Conservation (phyloP, 2,113 vertebrate species). For the Regulus satrapa region DNA sequence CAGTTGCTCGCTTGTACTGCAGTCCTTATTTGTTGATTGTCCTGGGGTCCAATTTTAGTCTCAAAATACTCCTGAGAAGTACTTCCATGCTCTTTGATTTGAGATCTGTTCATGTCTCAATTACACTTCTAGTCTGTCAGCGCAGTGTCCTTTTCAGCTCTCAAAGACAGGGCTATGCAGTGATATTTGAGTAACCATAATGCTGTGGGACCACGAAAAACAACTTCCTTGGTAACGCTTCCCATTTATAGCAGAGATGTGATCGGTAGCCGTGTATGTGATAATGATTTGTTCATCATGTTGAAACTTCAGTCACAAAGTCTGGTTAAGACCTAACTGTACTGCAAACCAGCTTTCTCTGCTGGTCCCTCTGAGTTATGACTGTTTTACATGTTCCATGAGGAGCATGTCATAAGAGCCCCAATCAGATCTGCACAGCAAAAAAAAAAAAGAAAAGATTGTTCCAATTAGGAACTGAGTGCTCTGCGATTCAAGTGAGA, state of each 20-base stretch:
- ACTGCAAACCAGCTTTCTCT: not conserved
- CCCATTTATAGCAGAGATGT: not conserved
- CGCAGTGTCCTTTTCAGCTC: not conserved
- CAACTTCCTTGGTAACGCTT: not conserved
- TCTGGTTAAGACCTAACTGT: not conserved
- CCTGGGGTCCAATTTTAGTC: not conserved
- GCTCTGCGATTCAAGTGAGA: not conserved
- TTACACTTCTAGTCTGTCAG: not conserved
- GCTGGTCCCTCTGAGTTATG: not conserved
- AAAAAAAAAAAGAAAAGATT: too few relatives aligned
- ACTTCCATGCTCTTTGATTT: not conserved
- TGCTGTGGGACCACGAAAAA: not conserved
- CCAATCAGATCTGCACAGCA: not conserved
- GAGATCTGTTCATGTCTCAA: not conserved
- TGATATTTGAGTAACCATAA: not conserved
- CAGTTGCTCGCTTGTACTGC: not conserved
- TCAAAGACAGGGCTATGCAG: not conserved
- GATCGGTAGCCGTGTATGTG: not conserved
- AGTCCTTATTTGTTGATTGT: not conserved
- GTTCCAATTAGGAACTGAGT: not conserved
- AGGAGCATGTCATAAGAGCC: not conserved
- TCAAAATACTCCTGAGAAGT: not conserved
- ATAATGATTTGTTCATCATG: not conserved
- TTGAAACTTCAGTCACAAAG: not conserved
- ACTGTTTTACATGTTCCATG: not conserved